Conservation (phyloP, 1,140 invertebrate genomes). For the Elysia chlorotica region DNA sequence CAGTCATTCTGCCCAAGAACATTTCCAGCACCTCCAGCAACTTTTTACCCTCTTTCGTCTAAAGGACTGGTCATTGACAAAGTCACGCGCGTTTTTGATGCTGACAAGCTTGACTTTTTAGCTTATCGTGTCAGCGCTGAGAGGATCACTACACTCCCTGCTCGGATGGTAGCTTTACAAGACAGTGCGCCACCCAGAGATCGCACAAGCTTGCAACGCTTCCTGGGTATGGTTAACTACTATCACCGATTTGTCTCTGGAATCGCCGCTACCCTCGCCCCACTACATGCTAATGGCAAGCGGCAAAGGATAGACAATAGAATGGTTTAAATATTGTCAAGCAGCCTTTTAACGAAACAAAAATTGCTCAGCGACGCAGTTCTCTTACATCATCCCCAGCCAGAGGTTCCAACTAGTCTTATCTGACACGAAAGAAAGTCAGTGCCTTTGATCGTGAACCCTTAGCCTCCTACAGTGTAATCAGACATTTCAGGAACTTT, state of each 20-base stretch:
- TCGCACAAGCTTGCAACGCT: background rate
- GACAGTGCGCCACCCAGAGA: no score
- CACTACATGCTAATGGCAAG: background rate
- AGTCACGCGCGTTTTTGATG: no score
- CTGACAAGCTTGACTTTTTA: no score
- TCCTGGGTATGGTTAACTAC: background rate
- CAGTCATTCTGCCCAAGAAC: no score
- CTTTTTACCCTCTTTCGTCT: no score
- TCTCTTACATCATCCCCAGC: constrained; percentile 9
- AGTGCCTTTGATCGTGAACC: constrained; percentile 13
- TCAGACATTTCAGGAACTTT: constrained; percentile 13
- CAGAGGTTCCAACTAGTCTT: constrained; percentile 7
- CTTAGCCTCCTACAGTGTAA: constrained; percentile 1
- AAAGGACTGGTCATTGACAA: no score
- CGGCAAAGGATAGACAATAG: constrained; percentile 1
- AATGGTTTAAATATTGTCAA: background rate
- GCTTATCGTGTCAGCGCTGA: no score
- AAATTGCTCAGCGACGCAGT: background rate
- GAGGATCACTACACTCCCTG: no score
- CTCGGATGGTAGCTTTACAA: no score
- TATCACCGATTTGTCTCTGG: constrained; percentile 8
- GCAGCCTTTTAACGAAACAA: background rate
- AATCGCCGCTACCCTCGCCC: background rate
- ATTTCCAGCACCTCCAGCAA: no score
- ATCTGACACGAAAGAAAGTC: background rate